These are phyloP conservation scores for Lepidochitona cinerea DNA, from an alignment of 2,888 invertebrate genomes.

Conservation along the genomic window DNA sequence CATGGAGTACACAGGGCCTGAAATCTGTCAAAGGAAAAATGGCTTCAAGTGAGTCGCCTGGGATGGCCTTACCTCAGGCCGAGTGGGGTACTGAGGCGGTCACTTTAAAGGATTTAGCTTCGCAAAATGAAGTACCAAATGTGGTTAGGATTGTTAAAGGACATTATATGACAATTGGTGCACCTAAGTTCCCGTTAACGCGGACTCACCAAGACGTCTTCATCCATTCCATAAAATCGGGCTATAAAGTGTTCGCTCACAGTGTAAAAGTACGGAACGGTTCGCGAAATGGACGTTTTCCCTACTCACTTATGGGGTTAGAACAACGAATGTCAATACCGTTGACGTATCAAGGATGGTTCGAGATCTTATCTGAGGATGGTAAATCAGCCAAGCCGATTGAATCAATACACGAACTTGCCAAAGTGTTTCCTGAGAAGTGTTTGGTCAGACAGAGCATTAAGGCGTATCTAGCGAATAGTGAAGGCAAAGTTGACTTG, in stretches of 20 bases:
- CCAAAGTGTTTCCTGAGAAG: conserved; percentile 72
- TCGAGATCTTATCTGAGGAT: conserved; percentile 94
- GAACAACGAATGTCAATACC: conserved; percentile 85
- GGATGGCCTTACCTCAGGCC: conserved; percentile 24
- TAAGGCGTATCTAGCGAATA: conserved; percentile 58
- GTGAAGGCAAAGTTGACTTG: conserved; percentile 56
- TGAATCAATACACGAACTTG: conserved; percentile 88
- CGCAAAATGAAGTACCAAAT: conserved; percentile 84
- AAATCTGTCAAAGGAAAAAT: conserved; percentile 12
- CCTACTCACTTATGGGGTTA: conserved; percentile 38
- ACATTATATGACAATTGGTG: conserved; percentile 92
- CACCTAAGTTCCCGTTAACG: conserved; percentile 78
- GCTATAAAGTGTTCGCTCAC: conserved; percentile 78
- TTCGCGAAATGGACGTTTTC: conserved; percentile 29
- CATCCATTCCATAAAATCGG: conserved; percentile 81
- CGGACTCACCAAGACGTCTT: conserved; percentile 84
- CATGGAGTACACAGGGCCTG: not conserved
- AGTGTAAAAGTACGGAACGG: conserved; percentile 42
- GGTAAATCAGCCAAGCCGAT: conserved; percentile 91
- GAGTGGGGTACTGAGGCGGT: conserved; percentile 62
- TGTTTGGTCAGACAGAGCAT: conserved; percentile 80
- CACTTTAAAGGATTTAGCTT: conserved; percentile 71
- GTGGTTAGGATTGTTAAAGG: conserved; percentile 94
- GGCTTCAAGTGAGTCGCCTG: conserved; percentile 27
- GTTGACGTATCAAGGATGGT: conserved; percentile 91